Conservation (phyloP, 2,888 invertebrate genomes). For the Drosophila cognata region DNA sequence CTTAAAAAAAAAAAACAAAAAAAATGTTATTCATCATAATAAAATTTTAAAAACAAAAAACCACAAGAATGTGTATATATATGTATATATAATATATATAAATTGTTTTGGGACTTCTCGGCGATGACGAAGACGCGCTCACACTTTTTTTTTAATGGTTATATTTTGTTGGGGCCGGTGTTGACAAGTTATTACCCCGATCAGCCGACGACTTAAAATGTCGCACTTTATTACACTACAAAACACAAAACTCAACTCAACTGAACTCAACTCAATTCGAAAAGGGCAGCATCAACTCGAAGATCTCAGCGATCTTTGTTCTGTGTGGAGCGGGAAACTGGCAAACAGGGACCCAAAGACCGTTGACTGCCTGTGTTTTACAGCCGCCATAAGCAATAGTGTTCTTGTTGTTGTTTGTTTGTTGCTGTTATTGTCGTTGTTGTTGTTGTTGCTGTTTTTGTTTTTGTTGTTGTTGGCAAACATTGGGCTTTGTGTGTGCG, state of each 20-base stretch:
- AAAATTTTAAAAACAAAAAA: slow-evolving; percentile 36
- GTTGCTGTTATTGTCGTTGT: slow-evolving; percentile 60
- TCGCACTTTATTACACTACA: slow-evolving; percentile 78
- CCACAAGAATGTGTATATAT: slow-evolving; percentile 28
- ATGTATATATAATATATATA: slow-evolving; percentile 35
- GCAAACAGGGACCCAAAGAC: slow-evolving; percentile 42
- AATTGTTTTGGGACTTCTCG: slow-evolving; percentile 36
- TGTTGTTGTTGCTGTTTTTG: slow-evolving; percentile 62
- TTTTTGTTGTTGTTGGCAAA: slow-evolving; percentile 68
- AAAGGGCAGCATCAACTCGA: slow-evolving; percentile 27
- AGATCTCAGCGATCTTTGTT: slow-evolving; percentile 58
- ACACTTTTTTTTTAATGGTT: slow-evolving; percentile 54
- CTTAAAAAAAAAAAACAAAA: background rate
- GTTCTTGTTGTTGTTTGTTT: slow-evolving; percentile 34
- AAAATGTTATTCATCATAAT: slow-evolving; percentile 27
- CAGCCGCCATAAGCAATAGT: slow-evolving; percentile 58
- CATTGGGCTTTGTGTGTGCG: slow-evolving; percentile 76
- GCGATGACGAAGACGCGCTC: slow-evolving; percentile 58
- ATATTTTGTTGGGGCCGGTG: slow-evolving; percentile 67
- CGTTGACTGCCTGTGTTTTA: slow-evolving; percentile 69
- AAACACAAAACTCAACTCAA: slow-evolving; percentile 74
- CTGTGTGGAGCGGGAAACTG: slow-evolving; percentile 32
- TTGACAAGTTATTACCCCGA: slow-evolving; percentile 81
- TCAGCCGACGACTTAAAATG: slow-evolving; percentile 74
- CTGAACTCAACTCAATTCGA: slow-evolving; percentile 42